Evolutionary conservation across 2,113 vertebrate genomes (phyloP).

Genomic region (Mustela lutreola): DNA sequence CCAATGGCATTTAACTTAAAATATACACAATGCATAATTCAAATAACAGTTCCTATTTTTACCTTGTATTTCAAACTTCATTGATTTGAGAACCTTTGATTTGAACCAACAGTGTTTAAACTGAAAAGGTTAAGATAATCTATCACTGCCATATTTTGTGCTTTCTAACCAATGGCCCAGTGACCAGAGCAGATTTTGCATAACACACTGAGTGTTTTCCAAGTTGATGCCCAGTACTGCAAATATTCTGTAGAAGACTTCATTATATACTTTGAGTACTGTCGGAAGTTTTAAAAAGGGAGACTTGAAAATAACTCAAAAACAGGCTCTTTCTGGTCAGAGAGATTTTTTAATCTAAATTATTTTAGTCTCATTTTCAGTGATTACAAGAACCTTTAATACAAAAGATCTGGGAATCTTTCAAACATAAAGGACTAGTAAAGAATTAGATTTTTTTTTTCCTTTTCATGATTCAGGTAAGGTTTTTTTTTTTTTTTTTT

Average conservation of each 20-base stretch:
- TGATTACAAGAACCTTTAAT: conserved; percentile 69
- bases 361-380: conserved; percentile 79
- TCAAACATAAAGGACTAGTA: conserved; percentile 73
- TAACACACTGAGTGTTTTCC: conserved; percentile 76
- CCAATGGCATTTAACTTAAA: conserved; percentile 77
- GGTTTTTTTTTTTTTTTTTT: background rate
- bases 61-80: conserved; percentile 84
- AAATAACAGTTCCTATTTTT: conserved; percentile 78
- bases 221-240: conserved; percentile 74
- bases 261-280: conserved; percentile 75
- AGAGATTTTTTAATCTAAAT: conserved; percentile 78
- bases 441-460: conserved; percentile 77
- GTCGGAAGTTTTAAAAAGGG: conserved; percentile 69
- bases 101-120: conserved; percentile 81
- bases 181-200: conserved; percentile 80
- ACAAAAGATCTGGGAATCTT: conserved; percentile 72
- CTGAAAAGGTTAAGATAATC: conserved; percentile 78
- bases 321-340: conserved; percentile 71
- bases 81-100: conserved; percentile 82
- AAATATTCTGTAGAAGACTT: conserved; percentile 78
- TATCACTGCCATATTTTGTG: conserved; percentile 80
- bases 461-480: conserved; percentile 79
- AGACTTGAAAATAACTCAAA: conserved; percentile 80
- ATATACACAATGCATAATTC: conserved; percentile 79
- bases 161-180: conserved; percentile 84